Evolutionary conservation across 2,113 vertebrate species (phyloP), one percentile per base, ranked within the genome.

Genomic region (Hemibagrus wyckioides): DNA sequence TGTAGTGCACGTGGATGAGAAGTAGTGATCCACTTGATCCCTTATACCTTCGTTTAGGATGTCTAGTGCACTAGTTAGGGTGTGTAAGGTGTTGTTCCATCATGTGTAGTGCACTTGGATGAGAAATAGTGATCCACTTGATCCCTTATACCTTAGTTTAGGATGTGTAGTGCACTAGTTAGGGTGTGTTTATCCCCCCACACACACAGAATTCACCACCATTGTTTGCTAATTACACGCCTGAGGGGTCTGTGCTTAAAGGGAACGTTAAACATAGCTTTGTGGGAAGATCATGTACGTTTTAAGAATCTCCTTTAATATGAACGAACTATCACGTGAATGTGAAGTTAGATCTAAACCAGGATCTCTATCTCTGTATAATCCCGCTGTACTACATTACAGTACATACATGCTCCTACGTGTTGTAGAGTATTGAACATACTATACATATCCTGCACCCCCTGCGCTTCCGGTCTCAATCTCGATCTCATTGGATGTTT

Each of bases 401-500:
- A 73, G 3, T 11, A 73, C 41, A 41, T 67, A 36, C 13, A 61
- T 17, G n/a, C n/a, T 1, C 50, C n/a, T 30, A 57, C 30, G 33
- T 57, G 77, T 25, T 36, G 10, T 57, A 80, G 0, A 25, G 7
- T 13, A 57, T 6, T 1, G 11, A 36, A 14, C 33, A 11, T 13
- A 2, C 79, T 39, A 4, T 59, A 57, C 33, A 39, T 23, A 80
- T 80, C 52, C 77, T 80, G 77, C 52, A 80, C 79, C 79, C 79
- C 54, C 1, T 6, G 39, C 2, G 2, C 79, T 80, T 57, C 79
- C 54, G 52, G 30, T 80, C 54, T 39, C 30, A 25, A 11, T n/a
- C n/a, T n/a, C n/a, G n/a, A 48, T 57, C 54, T 28, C 4, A 7
- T 25, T 39, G 79, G 21, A 39, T 39, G 52, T 39, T 57, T 59